Base-by-base conservation (phyloP, 2,113 vertebrate genomes). In the Butorides virescens region DNA sequence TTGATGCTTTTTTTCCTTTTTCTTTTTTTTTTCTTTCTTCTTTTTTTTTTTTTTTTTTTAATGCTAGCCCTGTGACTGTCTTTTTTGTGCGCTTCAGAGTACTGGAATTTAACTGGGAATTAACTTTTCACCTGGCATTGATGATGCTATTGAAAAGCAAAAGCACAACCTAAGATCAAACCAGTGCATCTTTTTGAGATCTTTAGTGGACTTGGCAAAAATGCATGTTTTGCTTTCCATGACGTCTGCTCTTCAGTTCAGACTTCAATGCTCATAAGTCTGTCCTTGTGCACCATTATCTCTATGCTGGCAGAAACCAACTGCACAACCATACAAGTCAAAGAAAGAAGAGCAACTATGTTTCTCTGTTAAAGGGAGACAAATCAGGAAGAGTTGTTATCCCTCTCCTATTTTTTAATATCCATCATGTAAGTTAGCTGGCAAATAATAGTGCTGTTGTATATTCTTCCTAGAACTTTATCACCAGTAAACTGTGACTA, bases 61-160 rank as follows among this genome's bases (percentile, higher is more conserved):
- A 8, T 56, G 8, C 19, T 29, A 67, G 17, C 32, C 19, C 19
- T 36, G 10, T 61, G 50, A 34, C 50, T 0, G 0, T 50, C 6
- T 55, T 29, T 76, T 68, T 42, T 47, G 25, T 77, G 56, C 53
- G 3, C 39, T 90, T 88, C 10, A 10, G 9, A 67, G 34, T 67
- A 44, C 1, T 78, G 56, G 27, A 75, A 68, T 90, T 86, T 76
- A 80, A 56, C 30, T 74, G 36, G 53, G 46, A 89, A 49, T 70
- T 50, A 68, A 30, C 63, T 76, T 80, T 61, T 72, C 25, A 30
- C n/a, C 21, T 90, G 67, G 12, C 7, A 14, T 58, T 18, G 63
- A 18, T 63, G n/a, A 55, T 79, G 15, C 44, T 61, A 15, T 47
- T 76, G 65, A 73, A 92, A 86, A 75, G 26, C 58, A 65, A 88